phyloP scores from a whole-genome alignment of 2,113 vertebrate genomes.

The Eubucco bourcierii region DNA sequence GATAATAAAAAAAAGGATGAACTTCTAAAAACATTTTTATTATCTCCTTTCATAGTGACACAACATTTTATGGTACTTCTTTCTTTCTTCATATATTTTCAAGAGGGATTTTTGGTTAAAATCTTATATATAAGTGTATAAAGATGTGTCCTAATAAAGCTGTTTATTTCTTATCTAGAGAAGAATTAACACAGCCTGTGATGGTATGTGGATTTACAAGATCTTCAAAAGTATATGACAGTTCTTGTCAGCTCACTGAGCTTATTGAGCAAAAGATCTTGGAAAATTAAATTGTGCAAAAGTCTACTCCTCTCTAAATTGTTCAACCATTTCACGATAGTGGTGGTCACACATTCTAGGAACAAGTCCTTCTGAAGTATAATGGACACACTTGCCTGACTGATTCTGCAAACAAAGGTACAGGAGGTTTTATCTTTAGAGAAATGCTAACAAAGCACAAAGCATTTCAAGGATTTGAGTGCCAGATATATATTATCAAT shows the following conservation, averaged over 20 bases:
- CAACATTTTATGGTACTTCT: not conserved
- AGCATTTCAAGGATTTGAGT: not conserved
- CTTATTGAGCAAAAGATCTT: not conserved
- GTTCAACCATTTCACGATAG: not conserved
- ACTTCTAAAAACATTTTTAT: constrained; percentile 34
- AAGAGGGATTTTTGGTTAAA: not conserved
- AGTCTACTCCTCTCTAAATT: not conserved
- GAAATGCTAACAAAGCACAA: not conserved
- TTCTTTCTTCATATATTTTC: constrained; percentile 5
- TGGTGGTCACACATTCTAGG: rapidly evolving
- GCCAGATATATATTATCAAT: not conserved
- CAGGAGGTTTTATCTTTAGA: not conserved
- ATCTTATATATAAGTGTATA: not conserved
- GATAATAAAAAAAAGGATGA: constrained; percentile 40
- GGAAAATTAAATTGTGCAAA: not conserved
- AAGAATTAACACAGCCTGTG: not conserved
- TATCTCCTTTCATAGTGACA: not conserved
- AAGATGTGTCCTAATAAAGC: not conserved
- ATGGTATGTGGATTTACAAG: not conserved
- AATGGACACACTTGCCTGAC: not conserved
- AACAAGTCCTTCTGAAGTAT: not conserved
- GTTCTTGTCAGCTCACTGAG: not conserved
- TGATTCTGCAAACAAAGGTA: not conserved
- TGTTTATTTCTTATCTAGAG: not conserved
- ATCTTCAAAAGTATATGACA: not conserved